Base-by-base conservation (phyloP, 2,113 vertebrate species). In the Chloroceryle aenea region DNA sequence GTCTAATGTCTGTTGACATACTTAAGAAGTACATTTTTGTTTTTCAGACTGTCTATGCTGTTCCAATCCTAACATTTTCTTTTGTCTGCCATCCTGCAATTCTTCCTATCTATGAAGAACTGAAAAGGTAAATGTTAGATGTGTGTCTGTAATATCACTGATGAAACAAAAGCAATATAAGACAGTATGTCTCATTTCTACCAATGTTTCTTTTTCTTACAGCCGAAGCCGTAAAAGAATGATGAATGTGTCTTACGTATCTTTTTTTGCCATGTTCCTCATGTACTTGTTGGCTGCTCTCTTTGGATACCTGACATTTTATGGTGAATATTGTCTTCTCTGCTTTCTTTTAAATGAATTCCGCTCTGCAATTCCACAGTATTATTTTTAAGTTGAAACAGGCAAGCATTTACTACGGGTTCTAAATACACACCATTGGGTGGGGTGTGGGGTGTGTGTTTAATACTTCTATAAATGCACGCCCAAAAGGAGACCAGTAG, bases 281-380 rank as follows among this genome's bases (percentile, higher is more conserved):
- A 99, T 99, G 99, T 99, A 99, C 91, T 98, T 99, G 86, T 93
- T 99, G 97, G 99, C 99, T 53, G 99, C 99, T 66, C 98, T 99
- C 67, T 99, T 99, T 11, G 99, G 99, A 97, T 99, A 99, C 93
- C 98, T 99, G 97, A 99, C 99, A 38, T 99, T 99, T 97, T 99
- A 99, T 38, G 94, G 99, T 99, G 92, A 99, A 87, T 98, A 87
- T 64, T 81, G 16, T 69, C n/a, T 90, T 50, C 17, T 75, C 61
- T 95, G 36, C 27, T 64, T 87, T 92, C 34, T 84, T 93, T 38
- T 47, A 50, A 55, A 84, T 77, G 3, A 38, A 26, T 71, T 55
- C n/a, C 1, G 2, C 55, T 78, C 25, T 64, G 36, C 34, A 66
- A 43, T 53, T 9, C 27, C 16, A 13, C 13, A 36, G 12, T 61